These are phyloP conservation scores for Alaudala cheleensis DNA, from an alignment of 2,113 vertebrate species.

Conservation along the genomic window DNA sequence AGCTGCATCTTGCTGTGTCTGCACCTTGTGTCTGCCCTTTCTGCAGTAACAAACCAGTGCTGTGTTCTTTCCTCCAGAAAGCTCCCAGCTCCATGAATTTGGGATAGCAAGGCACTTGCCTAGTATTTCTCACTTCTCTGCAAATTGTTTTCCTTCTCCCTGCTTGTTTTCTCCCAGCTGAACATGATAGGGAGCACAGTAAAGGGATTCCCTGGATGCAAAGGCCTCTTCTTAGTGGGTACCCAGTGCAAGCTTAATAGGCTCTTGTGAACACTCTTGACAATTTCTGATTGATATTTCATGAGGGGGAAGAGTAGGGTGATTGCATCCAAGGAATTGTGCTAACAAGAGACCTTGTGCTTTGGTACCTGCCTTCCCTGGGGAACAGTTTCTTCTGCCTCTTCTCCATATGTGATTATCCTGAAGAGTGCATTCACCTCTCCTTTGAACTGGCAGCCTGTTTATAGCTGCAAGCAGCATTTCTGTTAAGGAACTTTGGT, in stretches of 20 bases:
- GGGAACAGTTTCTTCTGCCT: not conserved
- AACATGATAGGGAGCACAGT: not conserved
- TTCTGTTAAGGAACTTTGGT: not conserved
- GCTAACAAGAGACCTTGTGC: not conserved
- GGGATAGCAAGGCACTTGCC: not conserved
- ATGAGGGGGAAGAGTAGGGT: not conserved
- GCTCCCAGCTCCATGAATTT: not conserved
- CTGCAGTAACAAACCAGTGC: not conserved
- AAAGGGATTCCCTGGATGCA: not conserved
- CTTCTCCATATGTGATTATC: not conserved
- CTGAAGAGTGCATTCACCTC: not conserved
- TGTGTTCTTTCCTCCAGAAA: not conserved
- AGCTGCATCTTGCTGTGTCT: not conserved
- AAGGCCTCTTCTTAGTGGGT: not conserved
- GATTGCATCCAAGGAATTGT: not conserved
- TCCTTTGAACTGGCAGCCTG: not conserved
- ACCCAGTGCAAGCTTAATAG: not conserved
- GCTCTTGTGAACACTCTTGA: not conserved
- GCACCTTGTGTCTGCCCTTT: not conserved
- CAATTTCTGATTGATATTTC: not conserved
- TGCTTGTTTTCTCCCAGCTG: not conserved
- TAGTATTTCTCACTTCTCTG: not conserved
- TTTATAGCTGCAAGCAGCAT: not conserved
- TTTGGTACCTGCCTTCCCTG: not conserved
- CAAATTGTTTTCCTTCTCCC: not conserved